Evolutionary conservation across 2,797 vertebrate species (phyloP).

Genomic region (Thripadectes ignobilis): DNA sequence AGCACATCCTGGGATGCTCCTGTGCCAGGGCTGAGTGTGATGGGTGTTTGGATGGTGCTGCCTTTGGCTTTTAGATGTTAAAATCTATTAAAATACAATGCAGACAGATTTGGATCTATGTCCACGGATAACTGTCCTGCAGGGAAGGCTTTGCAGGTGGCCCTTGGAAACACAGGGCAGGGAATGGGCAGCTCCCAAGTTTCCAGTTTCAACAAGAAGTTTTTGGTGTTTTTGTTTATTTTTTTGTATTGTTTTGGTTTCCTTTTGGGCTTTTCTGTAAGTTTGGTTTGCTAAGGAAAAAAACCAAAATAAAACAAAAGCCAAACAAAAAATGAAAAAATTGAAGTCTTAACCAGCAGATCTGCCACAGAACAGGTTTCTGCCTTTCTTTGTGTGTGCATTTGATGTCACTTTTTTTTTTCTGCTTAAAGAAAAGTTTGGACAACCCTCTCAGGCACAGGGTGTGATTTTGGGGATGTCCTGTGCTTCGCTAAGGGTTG

Average conservation of each 20-base stretch:
- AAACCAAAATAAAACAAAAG: accelerated
- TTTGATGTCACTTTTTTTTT: neutral
- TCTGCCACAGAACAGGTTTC: neutral
- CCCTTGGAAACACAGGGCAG: neutral
- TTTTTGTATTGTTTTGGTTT: neutral
- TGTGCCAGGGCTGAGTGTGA: neutral
- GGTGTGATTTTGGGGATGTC: neutral
- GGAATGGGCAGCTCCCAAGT: neutral
- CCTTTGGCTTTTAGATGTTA: too few species aligned
- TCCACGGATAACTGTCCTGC: neutral
- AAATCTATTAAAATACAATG: too few species aligned
- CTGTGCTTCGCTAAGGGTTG: neutral
- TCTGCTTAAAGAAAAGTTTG: neutral
- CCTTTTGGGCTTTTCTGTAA: neutral
- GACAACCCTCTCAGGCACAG: neutral
- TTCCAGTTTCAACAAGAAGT: neutral
- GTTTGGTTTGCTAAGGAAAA: neutral
- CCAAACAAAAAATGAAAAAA: neutral
- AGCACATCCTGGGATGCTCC: neutral
- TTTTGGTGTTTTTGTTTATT: neutral
- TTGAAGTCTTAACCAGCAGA: neutral
- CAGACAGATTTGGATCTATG: neutral
- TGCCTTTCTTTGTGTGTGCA: neutral
- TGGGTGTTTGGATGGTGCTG: neutral
- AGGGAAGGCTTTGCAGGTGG: neutral